phyloP scores from a whole-genome alignment of 2,113 vertebrate species.

The Pseudorhombus dupliciocellatus region DNA sequence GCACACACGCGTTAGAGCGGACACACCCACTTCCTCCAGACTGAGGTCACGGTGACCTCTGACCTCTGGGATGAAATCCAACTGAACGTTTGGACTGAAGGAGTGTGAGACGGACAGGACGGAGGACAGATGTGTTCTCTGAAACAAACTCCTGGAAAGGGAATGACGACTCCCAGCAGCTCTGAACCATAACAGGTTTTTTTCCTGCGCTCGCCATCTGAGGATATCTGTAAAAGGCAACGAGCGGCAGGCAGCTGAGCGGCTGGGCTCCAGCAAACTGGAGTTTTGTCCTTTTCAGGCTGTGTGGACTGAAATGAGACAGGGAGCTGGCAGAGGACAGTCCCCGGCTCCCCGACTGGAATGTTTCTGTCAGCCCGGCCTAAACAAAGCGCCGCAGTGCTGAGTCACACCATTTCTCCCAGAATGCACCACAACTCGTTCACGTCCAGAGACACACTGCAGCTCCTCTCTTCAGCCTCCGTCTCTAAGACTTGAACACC shows the following conservation, averaged over 20 bases:
- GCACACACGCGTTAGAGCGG: not conserved
- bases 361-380: slow-evolving; percentile 36
- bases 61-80: too few species aligned
- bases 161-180: slow-evolving; percentile 34
- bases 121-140: not conserved
- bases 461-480: too few species aligned
- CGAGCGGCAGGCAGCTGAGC: slow-evolving; percentile 14
- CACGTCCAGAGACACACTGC: too few species aligned
- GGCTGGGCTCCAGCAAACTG: slow-evolving; percentile 38
- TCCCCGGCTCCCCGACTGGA: slow-evolving; percentile 24
- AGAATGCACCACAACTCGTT: not conserved
- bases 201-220: not conserved
- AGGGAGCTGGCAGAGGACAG: not conserved
- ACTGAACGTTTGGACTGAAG: too few species aligned
- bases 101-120: too few species aligned
- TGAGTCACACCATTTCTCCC: not conserved
- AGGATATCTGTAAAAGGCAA: slow-evolving; percentile 82
- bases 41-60: too few species aligned
- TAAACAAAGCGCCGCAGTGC: not conserved
- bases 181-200: slow-evolving; percentile 55
- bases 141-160: slow-evolving; percentile 52
- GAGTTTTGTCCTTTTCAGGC: slow-evolving; percentile 73
- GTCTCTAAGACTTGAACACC: too few species aligned
- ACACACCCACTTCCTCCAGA: not conserved
- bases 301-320: slow-evolving; percentile 40